Base-by-base conservation (phyloP, 1,140 invertebrate genomes). In the Bombus soroeensis region DNA sequence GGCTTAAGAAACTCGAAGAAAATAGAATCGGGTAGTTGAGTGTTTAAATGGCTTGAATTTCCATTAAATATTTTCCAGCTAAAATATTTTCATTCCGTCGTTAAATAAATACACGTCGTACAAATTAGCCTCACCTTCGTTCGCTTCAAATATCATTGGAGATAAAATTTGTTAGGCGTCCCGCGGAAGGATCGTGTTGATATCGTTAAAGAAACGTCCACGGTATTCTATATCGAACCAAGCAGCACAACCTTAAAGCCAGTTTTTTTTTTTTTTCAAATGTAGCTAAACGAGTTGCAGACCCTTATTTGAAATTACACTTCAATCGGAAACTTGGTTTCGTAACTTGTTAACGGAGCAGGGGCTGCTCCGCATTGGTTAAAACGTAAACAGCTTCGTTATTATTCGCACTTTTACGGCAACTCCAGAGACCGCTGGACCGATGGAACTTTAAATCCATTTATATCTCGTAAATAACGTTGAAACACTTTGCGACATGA, bases 391-490 rank as follows among this genome's bases (percentile, higher is more conserved):
- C 72, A 34, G n/a, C 43, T 64, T 64, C 68, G 53, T 75, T 37
- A 84, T 88, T 84, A 77, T 88, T 88, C 37, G 53, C n/a, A 37
- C 59, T 43, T 66, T 78, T 37, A 43, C 73, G 47, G 32, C 8
- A n/a, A 70, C 70, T 62, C 25, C 66, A 9, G 18, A 32, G 39
- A n/a, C 53, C n/a, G 22, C n/a, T 37, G 37, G 39, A 32, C 57
- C 64, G 83, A 83, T 86, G 71, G 28, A 62, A 83, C 62, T 83
- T 81, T 89, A 91, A 92, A 91, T 91, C 87, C 84, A 88, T 92
- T 89, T 87, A 70, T 85, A 85, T 72, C 83, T 91, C 90, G 77
- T 92, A 92, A 92, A 91, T 39, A 88, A 89, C 88, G 84, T 59
- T 76, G 71, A 79, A 88, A 90, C 81, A 59, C 43, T 81, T 53